Base-by-base conservation (phyloP, 2,888 invertebrate species). In the Tenthredo livida region DNA sequence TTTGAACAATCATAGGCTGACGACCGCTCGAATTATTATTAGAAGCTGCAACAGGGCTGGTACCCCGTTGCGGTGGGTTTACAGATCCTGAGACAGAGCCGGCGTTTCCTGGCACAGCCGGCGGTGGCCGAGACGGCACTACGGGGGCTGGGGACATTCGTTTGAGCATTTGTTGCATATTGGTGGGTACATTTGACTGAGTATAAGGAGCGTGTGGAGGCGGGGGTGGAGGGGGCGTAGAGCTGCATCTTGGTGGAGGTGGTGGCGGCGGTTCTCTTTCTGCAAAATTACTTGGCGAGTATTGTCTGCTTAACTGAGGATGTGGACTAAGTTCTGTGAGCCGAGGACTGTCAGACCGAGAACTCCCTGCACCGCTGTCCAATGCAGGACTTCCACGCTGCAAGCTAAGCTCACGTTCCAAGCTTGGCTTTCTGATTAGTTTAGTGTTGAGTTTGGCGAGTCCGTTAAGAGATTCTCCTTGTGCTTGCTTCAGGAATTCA, bases 331-430 rank as follows among this genome's bases (percentile, higher is more conserved):
- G 91, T 88, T 96, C 96, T 15, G 95, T 93, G 88, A 96, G 95
- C 88, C 98, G 96, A 21, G 98, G 98, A 92, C 97, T 98, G 92
- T 98, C 98, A 7, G 98, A 98, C 84, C 98, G 95, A 72, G 97
- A 97, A 91, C 97, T 97, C 78, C 97, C 97, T 17, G 97, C 97
- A 25, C 97, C 98, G 84, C 97, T 97, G 92, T 98, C 98, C 86
- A 98, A 94, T 29, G 97, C 97, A 10, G 98, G 98, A 92, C 98
- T 98, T 82, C 97, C 97, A 86, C 97, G 95, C 89, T 97, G 96
- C 29, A 96, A 93, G 88, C 95, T 96, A 85, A 97, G 94, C 92
- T 98, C 98, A 78, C 97, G 95, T 94, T 98, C 98, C 88, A 98
- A 95, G 93, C 98, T 98, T 61, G 98, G 97, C 92, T 98, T 98